These are phyloP conservation scores for Drosophila prosaltans DNA, from an alignment of 1,140 invertebrate genomes.

Conservation along the genomic window DNA sequence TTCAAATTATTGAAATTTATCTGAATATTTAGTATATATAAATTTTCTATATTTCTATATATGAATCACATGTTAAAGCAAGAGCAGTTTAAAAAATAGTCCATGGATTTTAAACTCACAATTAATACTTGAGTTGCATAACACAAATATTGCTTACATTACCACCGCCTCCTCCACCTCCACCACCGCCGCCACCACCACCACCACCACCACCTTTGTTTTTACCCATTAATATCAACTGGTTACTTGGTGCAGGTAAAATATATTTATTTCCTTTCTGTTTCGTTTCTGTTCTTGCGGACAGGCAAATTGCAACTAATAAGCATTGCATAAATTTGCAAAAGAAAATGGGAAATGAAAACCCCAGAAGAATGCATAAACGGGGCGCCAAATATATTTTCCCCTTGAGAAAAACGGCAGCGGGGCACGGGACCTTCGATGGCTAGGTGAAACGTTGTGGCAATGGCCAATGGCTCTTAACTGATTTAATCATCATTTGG, in stretches of 20 bases:
- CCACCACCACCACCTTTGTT: slow-evolving; percentile 70
- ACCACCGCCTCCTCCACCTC: slow-evolving; percentile 52
- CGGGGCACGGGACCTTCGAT: background rate
- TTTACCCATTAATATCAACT: slow-evolving; percentile 72
- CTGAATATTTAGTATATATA: background rate
- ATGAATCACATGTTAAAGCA: background rate
- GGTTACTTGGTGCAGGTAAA: slow-evolving; percentile 34
- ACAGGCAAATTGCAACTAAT: slow-evolving; percentile 76
- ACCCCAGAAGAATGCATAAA: background rate
- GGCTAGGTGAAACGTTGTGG: slow-evolving; percentile 1
- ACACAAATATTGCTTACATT: slow-evolving; percentile 83
- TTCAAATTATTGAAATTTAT: background rate
- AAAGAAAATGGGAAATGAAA: slow-evolving; percentile 43
- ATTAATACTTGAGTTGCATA: slow-evolving; percentile 72
- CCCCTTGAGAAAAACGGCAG: background rate
- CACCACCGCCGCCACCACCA: slow-evolving; percentile 45
- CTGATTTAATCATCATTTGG: slow-evolving; percentile 56
- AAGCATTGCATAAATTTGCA: slow-evolving; percentile 52
- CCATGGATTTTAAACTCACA: slow-evolving; percentile 57
- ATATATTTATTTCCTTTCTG: slow-evolving; percentile 63
- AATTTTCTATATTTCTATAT: background rate
- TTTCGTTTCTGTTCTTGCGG: slow-evolving; percentile 25
- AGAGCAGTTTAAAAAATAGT: slow-evolving; percentile 7
- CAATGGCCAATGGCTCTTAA: slow-evolving; percentile 64
- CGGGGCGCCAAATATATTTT: slow-evolving; percentile 1